These are phyloP conservation scores for Habropoda laboriosa DNA, from an alignment of 1,140 invertebrate genomes.

Conservation along the genomic window DNA sequence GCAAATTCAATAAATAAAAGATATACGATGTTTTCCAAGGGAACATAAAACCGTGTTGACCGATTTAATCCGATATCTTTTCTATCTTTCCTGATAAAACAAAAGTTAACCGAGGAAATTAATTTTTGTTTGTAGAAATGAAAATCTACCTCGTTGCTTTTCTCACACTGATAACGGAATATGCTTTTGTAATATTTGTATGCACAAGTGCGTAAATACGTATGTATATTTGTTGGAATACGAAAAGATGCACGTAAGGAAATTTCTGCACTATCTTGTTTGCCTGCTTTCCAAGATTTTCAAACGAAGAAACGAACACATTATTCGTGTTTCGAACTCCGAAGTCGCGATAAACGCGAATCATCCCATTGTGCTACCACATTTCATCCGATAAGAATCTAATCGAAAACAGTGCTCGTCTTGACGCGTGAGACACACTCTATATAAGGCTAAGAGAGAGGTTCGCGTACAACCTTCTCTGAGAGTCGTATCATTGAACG, in stretches of 20 bases:
- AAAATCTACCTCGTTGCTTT: neutral
- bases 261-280: constrained; percentile 17
- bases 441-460: constrained; percentile 24
- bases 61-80: too few species aligned
- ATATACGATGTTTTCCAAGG: too few species aligned
- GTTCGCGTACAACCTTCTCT: neutral
- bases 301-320: neutral
- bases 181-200: neutral
- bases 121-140: too few species aligned
- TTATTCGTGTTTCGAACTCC: neutral
- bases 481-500: neutral
- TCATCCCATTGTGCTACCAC: constrained; percentile 6
- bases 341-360: neutral
- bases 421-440: neutral
- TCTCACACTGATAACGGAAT: too few species aligned
- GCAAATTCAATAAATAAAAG: too few species aligned
- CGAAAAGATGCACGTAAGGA: neutral
- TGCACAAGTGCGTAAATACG: neutral
- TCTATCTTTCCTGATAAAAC: too few species aligned
- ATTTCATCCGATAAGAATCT: constrained; percentile 33
- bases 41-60: too few species aligned
- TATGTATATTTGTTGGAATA: neutral
- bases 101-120: too few species aligned
- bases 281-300: constrained; percentile 53
- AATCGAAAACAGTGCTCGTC: constrained; percentile 29